Evolutionary conservation across 1,140 invertebrate species (phyloP).

Genomic region (Kradibia gibbosae): DNA sequence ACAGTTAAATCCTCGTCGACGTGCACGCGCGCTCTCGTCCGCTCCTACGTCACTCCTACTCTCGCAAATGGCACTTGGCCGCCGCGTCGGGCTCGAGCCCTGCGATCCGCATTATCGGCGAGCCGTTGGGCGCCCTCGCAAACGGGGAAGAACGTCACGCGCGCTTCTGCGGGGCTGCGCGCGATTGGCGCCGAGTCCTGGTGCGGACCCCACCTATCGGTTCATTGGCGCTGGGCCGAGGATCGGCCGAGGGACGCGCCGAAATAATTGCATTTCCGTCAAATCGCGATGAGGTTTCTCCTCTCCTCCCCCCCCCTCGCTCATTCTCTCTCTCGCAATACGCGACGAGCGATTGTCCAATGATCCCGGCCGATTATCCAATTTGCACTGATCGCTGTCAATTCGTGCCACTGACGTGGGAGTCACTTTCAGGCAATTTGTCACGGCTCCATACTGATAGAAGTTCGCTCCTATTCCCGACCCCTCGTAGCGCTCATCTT

Average conservation of each 20-base stretch:
- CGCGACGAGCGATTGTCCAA: conserved; percentile 44
- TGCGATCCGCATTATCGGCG: background rate
- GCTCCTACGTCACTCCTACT: background rate
- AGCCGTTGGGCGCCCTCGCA: too few relatives aligned
- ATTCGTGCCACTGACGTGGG: conserved; percentile 58
- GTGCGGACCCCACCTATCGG: too few relatives aligned
- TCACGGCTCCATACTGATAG: conserved; percentile 41
- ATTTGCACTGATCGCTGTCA: conserved; percentile 62
- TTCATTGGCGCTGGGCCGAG: background rate
- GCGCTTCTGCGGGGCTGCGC: background rate
- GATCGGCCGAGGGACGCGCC: background rate
- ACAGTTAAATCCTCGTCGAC: background rate
- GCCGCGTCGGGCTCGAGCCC: background rate
- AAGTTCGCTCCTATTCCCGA: background rate
- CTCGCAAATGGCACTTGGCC: background rate
- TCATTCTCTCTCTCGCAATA: background rate
- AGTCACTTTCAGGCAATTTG: conserved; percentile 65
- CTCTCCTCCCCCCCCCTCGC: background rate
- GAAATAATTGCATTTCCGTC: conserved; percentile 49
- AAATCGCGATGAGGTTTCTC: conserved; percentile 37
- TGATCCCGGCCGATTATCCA: conserved; percentile 63
- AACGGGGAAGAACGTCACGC: conserved; percentile 27
- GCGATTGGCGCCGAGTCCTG: background rate
- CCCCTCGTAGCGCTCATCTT: background rate
- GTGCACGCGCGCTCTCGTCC: background rate